phyloP scores from a whole-genome alignment of 1,140 invertebrate genomes.

The Bombyx mori region ASM3026992v2 NC_085133.1:6855001-6855500 shows the following conservation, averaged over 20 bases:
- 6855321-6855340: too few species aligned
- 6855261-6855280: too few species aligned
- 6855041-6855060: conserved; percentile 20
- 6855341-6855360: too few species aligned
- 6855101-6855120: conserved; percentile 46
- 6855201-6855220: conserved; percentile 46
- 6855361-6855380: too few species aligned
- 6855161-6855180: conserved; percentile 24
- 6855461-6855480: background rate
- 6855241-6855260: too few species aligned
- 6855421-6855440: background rate
- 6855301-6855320: too few species aligned
- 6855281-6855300: too few species aligned
- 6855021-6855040: background rate
- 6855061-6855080: conserved; percentile 44
- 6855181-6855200: conserved; percentile 11
- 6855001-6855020: background rate
- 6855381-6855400: too few species aligned
- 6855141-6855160: conserved; percentile 30
- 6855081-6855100: conserved; percentile 42
- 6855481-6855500: background rate
- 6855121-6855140: conserved; percentile 40
- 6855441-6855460: conserved; percentile 1
- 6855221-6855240: conserved; percentile 24
- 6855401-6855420: too few species aligned